Percentiles rank a stretch among this genome's conserved stretches.
phyloP scores from a whole-genome alignment of 2,797 vertebrate species.

The Chiloscyllium punctatum region DNA sequence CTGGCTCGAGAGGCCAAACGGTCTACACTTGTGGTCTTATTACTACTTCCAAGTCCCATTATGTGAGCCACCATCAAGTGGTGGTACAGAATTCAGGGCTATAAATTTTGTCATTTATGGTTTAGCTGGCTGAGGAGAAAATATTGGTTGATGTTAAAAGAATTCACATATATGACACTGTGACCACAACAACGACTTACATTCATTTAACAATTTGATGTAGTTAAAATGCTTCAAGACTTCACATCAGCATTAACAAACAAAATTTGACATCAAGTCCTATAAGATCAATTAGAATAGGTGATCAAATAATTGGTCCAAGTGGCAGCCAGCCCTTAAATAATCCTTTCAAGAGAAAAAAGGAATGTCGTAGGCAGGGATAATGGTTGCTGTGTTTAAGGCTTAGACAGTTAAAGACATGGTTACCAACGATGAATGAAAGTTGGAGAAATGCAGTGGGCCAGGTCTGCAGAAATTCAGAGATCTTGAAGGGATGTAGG shows the following conservation, averaged over 20 bases:
- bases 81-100: not conserved
- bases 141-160: not conserved
- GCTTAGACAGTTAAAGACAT: not conserved
- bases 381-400: not conserved
- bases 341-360: not conserved
- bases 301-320: not conserved
- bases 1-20: too few species aligned
- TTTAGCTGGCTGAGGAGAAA: not conserved
- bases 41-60: not conserved
- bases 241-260: not conserved
- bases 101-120: not conserved
- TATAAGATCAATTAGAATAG: not conserved
- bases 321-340: not conserved
- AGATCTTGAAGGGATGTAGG: not conserved
- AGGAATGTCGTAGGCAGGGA: not conserved
- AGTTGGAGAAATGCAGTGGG: not conserved
- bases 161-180: not conserved
- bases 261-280: not conserved
- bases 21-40: too few species aligned
- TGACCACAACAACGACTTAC: not conserved
- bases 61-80: not conserved
- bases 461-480: not conserved
- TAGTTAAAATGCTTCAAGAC: not conserved
- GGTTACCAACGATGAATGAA: not conserved
- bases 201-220: not conserved